A percentile compares a stretch with the other conserved stretches of the same genome.
Evolutionary conservation across 2,888 invertebrate genomes (phyloP).

Genomic region (Rhabditoides inermis): DNA sequence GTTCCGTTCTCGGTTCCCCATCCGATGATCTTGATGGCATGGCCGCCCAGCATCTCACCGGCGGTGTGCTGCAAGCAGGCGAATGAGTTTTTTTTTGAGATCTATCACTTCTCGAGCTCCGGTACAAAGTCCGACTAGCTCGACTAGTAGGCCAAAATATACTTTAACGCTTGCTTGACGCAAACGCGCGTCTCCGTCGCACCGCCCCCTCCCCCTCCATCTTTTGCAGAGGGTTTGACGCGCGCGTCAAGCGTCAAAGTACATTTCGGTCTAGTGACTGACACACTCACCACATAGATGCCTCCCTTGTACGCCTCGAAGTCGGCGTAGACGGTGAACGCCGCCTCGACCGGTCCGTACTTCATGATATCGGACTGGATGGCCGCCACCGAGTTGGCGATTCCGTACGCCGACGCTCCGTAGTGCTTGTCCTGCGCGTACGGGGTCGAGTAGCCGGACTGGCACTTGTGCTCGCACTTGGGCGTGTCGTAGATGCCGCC

Average conservation of each 20-base stretch:
- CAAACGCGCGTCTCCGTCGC: too few species aligned
- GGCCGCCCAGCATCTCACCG: slow-evolving; percentile 70
- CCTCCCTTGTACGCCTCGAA: slow-evolving; percentile 70
- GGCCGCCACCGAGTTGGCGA: slow-evolving; percentile 62
- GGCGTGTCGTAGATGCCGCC: background rate
- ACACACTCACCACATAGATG: background rate
- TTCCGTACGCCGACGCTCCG: slow-evolving; percentile 18
- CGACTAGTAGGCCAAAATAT: too few species aligned
- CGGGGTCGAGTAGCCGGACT: background rate
- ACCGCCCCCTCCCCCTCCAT: too few species aligned
- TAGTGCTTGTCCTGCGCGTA: slow-evolving; percentile 6
- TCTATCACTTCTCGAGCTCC: background rate
- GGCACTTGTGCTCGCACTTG: slow-evolving; percentile 2
- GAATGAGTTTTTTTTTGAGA: too few species aligned
- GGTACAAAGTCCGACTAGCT: background rate
- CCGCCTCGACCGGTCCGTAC: slow-evolving; percentile 74
- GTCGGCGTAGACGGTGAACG: slow-evolving; percentile 78
- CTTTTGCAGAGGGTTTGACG: too few species aligned
- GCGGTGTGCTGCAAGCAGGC: slow-evolving; percentile 69
- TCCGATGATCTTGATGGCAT: slow-evolving; percentile 75
- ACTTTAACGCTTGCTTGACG: too few species aligned
- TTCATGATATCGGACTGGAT: slow-evolving; percentile 73
- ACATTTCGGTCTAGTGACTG: too few species aligned
- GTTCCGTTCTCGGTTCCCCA: slow-evolving; percentile 66
- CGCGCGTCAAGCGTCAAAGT: too few species aligned